Evolutionary conservation across 2,113 vertebrate species (phyloP), one percentile per base, ranked within the genome.

Genomic region (Perccottus glenii): DNA sequence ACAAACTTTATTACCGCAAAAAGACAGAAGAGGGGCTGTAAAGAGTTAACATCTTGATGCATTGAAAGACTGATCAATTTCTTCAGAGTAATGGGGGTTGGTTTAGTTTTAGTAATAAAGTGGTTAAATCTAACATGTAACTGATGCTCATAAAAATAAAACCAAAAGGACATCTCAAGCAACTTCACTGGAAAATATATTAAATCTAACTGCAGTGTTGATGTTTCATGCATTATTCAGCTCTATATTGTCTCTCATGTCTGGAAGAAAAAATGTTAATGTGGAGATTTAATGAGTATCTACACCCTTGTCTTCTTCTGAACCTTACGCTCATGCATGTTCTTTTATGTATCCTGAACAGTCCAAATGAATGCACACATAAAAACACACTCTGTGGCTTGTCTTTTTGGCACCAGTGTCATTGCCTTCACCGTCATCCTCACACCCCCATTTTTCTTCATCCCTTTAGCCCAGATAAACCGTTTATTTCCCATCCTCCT

Each of bases 261-360:
- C 75, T 70, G 65, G 70, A 79, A 75, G 78, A 65, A 67, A 62
- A 81, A 82, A 84, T 82, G 65, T 78, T 76, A 77, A 77, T 81
- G 60, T 44, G 66, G 66, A 53, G 50, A 79, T 72, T 76, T 71
- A 70, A 81, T 81, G 75, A 82, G 72, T 66, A 53, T 60, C 60
- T 53, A 45, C 14, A 33, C 10, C n/a, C 10, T 36, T 36, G 59
- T 74, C 53, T 73, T 67, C 52, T 62, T 70, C 40, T 46, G 46
- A 71, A 68, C 81, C 70, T 73, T 66, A 73, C 73, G 56, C 64
- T 72, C 56, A 56, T 57, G 53, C 55, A 59, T 4, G 0, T 53
- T 42, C 56, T 51, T 49, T 68, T 82, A 80, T 84, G 73, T 74
- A 53, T 64, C 51, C 38, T 5, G 59, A 33, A 58, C 64, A 60